Evolutionary conservation across 2,888 invertebrate species (phyloP).

Genomic region (Limnephilus lunatus): DNA sequence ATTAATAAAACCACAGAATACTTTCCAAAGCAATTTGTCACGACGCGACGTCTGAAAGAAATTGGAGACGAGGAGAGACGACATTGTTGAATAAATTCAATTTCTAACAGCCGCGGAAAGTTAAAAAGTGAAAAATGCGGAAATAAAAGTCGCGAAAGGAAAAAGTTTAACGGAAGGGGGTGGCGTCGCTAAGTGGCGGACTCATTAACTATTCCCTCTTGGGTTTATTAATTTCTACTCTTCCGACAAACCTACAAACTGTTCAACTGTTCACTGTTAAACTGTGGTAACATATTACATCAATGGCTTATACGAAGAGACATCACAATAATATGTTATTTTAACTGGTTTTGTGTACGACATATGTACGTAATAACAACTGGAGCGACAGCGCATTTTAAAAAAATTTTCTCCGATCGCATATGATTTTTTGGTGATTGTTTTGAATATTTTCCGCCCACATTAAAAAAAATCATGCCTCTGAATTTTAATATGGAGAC

Average conservation of each 20-base stretch:
- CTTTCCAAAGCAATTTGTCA: constrained; percentile 64
- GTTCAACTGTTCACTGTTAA: not conserved
- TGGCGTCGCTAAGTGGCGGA: constrained; percentile 57
- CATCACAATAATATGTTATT: not conserved
- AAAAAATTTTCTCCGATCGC: no score
- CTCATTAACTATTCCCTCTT: constrained; percentile 64
- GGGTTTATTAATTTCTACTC: constrained; percentile 63
- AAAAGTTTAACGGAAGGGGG: constrained; percentile 54
- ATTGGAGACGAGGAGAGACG: constrained; percentile 47
- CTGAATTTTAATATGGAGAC: no score
- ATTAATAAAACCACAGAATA: constrained; percentile 56
- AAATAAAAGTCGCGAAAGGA: constrained; percentile 61
- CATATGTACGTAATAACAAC: not conserved
- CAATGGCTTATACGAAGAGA: constrained; percentile 33
- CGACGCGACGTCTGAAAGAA: constrained; percentile 45
- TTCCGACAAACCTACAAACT: not conserved
- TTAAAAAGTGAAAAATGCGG: constrained; percentile 60
- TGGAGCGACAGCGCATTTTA: no score
- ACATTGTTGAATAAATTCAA: constrained; percentile 62
- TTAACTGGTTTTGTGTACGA: not conserved
- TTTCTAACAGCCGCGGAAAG: constrained; percentile 56
- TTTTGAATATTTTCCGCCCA: no score
- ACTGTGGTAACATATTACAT: constrained; percentile 58
- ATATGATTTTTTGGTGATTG: no score
- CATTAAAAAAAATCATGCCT: no score